Conservation (phyloP, 2,113 vertebrate species). For the Chloropsis hardwickii region DNA sequence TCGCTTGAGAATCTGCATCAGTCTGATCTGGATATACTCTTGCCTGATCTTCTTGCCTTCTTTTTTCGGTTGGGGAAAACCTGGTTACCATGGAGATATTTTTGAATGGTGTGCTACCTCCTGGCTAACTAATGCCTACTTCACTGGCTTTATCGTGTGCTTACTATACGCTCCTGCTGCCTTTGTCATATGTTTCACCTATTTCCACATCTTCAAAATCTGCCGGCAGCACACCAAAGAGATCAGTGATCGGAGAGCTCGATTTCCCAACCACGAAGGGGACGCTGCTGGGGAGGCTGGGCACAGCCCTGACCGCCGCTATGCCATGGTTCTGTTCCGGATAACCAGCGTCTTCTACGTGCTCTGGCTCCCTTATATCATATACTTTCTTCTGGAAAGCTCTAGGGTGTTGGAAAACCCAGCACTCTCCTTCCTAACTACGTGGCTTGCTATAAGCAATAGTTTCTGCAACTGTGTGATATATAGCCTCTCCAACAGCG, state of each 20-base stretch:
- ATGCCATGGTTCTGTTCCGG: slow-evolving; percentile 95
- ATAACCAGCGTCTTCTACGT: slow-evolving; percentile 98
- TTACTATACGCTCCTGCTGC: slow-evolving; percentile 95
- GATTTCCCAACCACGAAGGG: slow-evolving; percentile 92
- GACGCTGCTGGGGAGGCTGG: slow-evolving; percentile 84
- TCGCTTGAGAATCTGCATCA: slow-evolving; percentile 90
- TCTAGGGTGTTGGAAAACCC: slow-evolving; percentile 91
- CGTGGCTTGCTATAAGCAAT: slow-evolving; percentile 99
- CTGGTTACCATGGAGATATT: slow-evolving; percentile 98
- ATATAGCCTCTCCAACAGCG: slow-evolving; percentile 97
- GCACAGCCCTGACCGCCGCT: slow-evolving; percentile 89
- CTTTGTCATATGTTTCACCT: slow-evolving; percentile 95
- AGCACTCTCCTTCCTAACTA: slow-evolving; percentile 92
- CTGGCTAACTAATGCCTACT: slow-evolving; percentile 95
- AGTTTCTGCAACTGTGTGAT: slow-evolving; percentile 99
- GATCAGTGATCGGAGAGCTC: slow-evolving; percentile 91
- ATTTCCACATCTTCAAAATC: slow-evolving; percentile 98
- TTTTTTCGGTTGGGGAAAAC: slow-evolving; percentile 98
- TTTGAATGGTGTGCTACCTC: slow-evolving; percentile 97
- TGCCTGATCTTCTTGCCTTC: slow-evolving; percentile 92
- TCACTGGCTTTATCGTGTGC: slow-evolving; percentile 96
- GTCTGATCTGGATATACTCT: slow-evolving; percentile 95
- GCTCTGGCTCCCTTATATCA: slow-evolving; percentile 98
- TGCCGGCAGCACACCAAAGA: slow-evolving; percentile 98
- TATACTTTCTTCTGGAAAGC: slow-evolving; percentile 96